A percentile compares a stretch with the other conserved stretches of the same genome.
Evolutionary conservation across 2,888 invertebrate genomes (phyloP).

Genomic region (Eupithecia tripunctaria): DNA sequence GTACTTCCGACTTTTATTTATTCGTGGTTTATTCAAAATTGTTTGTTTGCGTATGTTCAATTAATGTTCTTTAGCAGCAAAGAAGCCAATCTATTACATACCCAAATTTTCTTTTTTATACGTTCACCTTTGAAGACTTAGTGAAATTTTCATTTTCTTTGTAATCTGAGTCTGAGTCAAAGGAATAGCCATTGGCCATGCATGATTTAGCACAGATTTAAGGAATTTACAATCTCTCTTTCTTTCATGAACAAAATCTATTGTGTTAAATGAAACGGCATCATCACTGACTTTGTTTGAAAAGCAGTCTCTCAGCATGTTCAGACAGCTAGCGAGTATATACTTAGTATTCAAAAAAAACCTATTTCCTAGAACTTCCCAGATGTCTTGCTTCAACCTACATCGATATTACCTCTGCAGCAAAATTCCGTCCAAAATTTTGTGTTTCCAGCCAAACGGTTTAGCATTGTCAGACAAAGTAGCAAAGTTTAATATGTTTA

Average conservation of each 20-base stretch:
- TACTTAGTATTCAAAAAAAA: neutral
- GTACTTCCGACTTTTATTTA: neutral
- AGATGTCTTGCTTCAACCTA: neutral
- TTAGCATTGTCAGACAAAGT: neutral
- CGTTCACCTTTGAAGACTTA: neutral
- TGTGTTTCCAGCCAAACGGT: conserved; percentile 5
- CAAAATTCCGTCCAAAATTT: neutral
- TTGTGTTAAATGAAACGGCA: neutral
- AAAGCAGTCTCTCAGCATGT: neutral
- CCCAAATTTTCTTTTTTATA: neutral
- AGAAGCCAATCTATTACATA: neutral
- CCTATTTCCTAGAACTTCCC: neutral
- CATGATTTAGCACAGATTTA: neutral
- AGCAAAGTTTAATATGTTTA: conserved; percentile 15
- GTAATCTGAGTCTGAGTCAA: neutral
- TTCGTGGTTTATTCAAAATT: neutral
- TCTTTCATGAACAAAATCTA: neutral
- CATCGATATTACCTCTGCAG: neutral
- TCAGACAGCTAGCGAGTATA: neutral
- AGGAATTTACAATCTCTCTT: neutral
- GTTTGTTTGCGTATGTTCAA: neutral
- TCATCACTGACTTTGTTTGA: neutral
- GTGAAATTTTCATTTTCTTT: neutral
- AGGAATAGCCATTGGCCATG: neutral
- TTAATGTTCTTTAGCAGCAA: neutral